A percentile compares a stretch with the other conserved stretches of the same genome.
phyloP scores from a whole-genome alignment of 2,113 vertebrate genomes.

The Rutilus rutilus region DNA sequence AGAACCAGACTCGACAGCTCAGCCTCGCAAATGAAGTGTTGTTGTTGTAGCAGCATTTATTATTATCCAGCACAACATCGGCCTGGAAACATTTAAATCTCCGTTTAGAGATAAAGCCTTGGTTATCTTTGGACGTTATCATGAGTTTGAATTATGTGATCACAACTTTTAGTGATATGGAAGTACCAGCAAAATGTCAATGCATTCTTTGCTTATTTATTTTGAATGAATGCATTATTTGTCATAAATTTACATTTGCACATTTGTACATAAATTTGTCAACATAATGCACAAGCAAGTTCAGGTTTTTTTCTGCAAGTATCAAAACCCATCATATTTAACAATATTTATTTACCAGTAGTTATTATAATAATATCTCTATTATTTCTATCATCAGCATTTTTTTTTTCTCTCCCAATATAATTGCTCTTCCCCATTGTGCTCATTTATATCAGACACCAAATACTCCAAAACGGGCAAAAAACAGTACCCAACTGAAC shows the following conservation, averaged over 20 bases:
- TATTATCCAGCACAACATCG: background rate
- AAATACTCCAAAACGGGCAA: too few species aligned
- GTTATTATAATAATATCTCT: too few species aligned
- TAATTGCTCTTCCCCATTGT: too few species aligned
- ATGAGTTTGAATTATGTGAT: background rate
- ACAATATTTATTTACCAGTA: too few species aligned
- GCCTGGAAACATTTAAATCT: background rate
- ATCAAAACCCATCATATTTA: too few species aligned
- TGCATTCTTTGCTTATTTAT: too few species aligned
- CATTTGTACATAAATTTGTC: background rate
- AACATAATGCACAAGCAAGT: background rate
- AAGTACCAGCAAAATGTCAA: background rate
- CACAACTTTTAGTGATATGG: background rate
- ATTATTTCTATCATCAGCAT: too few species aligned
- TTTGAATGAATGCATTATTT: too few species aligned
- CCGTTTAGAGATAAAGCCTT: background rate
- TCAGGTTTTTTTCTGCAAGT: background rate
- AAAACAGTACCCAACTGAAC: too few species aligned
- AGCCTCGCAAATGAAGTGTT: background rate
- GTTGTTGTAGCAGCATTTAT: background rate
- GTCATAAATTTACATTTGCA: too few species aligned
- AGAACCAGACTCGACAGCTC: background rate
- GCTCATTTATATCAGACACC: too few species aligned
- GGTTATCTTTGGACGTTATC: background rate
- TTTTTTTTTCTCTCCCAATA: too few species aligned